Conservation (phyloP, 2,888 invertebrate species). For the Sympetrum striolatum region DNA sequence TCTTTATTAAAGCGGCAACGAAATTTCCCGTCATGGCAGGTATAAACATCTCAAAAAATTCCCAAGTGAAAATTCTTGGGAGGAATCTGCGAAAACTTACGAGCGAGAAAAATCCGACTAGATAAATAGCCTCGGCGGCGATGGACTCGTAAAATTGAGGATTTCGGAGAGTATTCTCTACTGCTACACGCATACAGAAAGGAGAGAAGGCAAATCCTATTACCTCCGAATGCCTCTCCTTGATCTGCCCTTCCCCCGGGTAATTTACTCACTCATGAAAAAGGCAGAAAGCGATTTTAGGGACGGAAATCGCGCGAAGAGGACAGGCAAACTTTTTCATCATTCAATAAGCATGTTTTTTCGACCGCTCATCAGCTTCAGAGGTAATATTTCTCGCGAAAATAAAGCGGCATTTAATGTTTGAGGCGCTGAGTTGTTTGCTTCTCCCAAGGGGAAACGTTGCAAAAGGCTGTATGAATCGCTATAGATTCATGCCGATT, state of each 20-base stretch:
- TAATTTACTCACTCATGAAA: background rate
- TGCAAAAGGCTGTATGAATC: too few relatives aligned
- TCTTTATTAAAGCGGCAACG: too few relatives aligned
- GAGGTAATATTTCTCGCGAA: background rate
- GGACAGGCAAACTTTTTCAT: background rate
- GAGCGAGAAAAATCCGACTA: background rate
- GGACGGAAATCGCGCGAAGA: background rate
- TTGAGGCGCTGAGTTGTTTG: background rate
- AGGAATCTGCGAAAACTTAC: background rate
- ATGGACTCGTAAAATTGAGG: background rate
- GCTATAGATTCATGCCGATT: too few relatives aligned
- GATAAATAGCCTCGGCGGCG: background rate
- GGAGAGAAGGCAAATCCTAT: background rate
- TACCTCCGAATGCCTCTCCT: background rate
- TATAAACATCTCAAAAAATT: too few relatives aligned
- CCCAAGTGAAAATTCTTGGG: too few relatives aligned
- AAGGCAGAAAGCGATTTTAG: background rate
- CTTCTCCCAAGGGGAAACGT: background rate
- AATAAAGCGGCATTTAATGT: background rate
- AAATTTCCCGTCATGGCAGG: too few relatives aligned
- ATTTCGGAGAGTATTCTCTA: background rate
- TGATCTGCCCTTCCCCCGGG: background rate
- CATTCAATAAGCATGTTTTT: constrained; percentile 14
- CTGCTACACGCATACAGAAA: background rate
- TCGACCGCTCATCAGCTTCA: background rate